Base-by-base conservation (phyloP, 2,888 invertebrate genomes). In the Mimas tiliae region DNA sequence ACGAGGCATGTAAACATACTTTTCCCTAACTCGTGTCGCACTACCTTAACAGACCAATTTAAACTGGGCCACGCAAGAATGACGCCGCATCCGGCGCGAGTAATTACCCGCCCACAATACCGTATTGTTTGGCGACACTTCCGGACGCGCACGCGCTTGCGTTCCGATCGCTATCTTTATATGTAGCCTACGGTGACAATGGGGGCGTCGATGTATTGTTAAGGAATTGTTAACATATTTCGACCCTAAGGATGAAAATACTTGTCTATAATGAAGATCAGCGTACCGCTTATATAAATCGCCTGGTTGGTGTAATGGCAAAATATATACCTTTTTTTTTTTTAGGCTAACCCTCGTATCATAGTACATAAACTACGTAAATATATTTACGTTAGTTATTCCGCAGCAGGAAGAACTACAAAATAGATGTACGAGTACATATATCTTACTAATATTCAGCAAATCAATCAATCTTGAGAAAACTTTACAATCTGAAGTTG, bases 81-180 rank as follows among this genome's bases (percentile, higher is more conserved):
- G 81, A 79, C 80, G 80, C 77, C 73, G 81, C 74, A 75, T 83
- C 84, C 83, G 81, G 86, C 77, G 69, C 72, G 75, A 80, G 80
- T 86, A 86, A 87, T 88, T 87, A 84, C 82, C 69, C 70, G 74
- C 69, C 82, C 83, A 91, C 91, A 93, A 92, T 91, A 82, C 89
- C 67, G 85, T 81, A 91, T 91, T 92, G 91, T 91, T 79, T 85
- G 82, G 78, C 80, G 78, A 78, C 84, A 84, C 86, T 86, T 90
- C 90, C 90, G 86, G 81, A 77, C 83, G 84, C 80, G 70, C 66
- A 80, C 83, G 81, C 84, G 79, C 74, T 74, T 71, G 72, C 71
- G 74, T 50, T 51, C 38, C 50, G 63, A 64, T 64, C 63, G 14
- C 50, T 51, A 58, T 58, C 55, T 34, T 19, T n/a, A 48, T 55